Evolutionary conservation across 2,113 vertebrate genomes (phyloP).

Genomic region (Hipposideros armiger): DNA sequence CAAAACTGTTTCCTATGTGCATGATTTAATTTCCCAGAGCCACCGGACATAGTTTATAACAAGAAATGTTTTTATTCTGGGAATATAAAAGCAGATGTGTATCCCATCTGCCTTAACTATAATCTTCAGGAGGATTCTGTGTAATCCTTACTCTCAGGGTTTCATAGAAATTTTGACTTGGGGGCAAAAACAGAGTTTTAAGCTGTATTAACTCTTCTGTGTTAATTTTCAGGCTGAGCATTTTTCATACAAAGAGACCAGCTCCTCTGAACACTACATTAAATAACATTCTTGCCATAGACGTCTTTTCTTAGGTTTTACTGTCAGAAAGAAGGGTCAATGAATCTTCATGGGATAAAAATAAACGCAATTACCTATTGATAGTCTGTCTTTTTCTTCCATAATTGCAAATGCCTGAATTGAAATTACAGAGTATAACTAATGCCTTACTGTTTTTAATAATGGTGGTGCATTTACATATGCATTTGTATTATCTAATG

Average conservation of each 20-base stretch:
- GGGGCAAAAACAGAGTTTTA: neutral
- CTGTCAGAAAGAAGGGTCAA: neutral
- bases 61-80: constrained; percentile 68
- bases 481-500: neutral
- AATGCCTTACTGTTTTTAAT: neutral
- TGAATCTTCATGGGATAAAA: neutral
- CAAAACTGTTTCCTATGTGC: constrained; percentile 30
- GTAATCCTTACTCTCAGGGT: neutral
- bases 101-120: neutral
- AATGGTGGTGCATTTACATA: neutral
- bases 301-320: neutral
- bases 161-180: neutral
- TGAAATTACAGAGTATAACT: neutral
- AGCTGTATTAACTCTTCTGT: neutral
- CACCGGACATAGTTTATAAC: constrained; percentile 35
- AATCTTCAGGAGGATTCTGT: neutral
- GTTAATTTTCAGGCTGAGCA: neutral
- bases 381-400: neutral
- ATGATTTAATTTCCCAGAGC: constrained; percentile 72
- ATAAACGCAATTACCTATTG: neutral
- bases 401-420: neutral
- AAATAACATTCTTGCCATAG: neutral
- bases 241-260: neutral
- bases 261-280: neutral
- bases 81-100: constrained; percentile 63